Evolutionary conservation across 2,888 invertebrate genomes (phyloP), one percentile per base, ranked within the genome.

Genomic region (Caenorhabditis macrosperma): DNA sequence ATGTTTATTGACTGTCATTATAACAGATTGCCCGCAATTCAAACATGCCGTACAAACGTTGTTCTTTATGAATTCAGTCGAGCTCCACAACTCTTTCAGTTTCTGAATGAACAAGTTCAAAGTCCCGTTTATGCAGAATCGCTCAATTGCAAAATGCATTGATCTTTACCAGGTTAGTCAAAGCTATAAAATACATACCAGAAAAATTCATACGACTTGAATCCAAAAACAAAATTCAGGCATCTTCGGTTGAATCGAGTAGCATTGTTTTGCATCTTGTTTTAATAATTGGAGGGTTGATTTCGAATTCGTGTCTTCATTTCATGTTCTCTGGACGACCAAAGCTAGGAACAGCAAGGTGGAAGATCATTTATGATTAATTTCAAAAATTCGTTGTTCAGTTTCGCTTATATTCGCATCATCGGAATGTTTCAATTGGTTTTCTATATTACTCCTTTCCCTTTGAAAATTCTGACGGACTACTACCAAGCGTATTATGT

Each of bases 391-490:
- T 30, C 12, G 7, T 15, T n/a, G 57, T 82, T 52, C 67, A 81
- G 84, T 66, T 86, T 86, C 74, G 78, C 82, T 0, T 86, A 86
- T 46, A 82, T 86, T 12, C 75, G 86, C 17, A 82, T 86, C 20
- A 71, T 86, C 15, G 81, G 78, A 15, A 78, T 85, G 26, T 80
- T 83, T 24, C 86, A 86, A 50, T 76, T 86, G 22, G 67, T 72
- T 4, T 86, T 84, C 61, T 86, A 82, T 66, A 78, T 83, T 17
- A 66, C 82, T n/a, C 86, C 86, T 2, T 83, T 83, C 55, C 86
- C 86, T 15, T 50, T 86, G 41, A 83, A 83, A 63, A 66, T 86
- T 33, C 55, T 86, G n/a, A 84, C 86, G 1, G 82, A 82, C 26
- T 68, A 86, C 41, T 83, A 82, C 60, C 86, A 86, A 57, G 72